A percentile compares a stretch with the other conserved stretches of the same genome.
These are phyloP conservation scores for Psittacula derbiana DNA, from an alignment of 2,797 vertebrate species.

Conservation along the genomic window DNA sequence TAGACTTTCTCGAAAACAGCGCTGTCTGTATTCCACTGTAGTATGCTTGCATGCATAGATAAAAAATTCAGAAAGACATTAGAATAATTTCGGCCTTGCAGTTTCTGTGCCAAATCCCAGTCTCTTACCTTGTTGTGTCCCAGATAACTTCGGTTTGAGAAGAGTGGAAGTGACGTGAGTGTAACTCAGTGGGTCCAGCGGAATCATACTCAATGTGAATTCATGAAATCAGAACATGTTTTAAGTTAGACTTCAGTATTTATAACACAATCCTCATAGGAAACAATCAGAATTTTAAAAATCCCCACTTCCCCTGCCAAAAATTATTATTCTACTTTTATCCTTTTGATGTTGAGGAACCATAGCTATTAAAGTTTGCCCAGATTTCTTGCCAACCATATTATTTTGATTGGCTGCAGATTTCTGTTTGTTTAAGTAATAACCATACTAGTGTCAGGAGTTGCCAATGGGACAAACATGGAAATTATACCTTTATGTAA, in stretches of 20 bases:
- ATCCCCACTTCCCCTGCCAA: conserved; percentile 44
- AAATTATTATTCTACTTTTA: conserved; percentile 71
- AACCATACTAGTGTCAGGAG: conserved; percentile 48
- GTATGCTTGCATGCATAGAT: neutral
- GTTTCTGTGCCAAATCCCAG: neutral
- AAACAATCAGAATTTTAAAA: conserved; percentile 66
- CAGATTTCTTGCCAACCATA: conserved; percentile 62
- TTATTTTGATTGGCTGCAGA: conserved; percentile 70
- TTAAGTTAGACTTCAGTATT: conserved; percentile 59
- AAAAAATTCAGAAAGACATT: neutral
- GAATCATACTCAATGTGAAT: neutral
- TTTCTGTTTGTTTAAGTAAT: conserved; percentile 70
- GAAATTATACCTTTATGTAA: conserved; percentile 61
- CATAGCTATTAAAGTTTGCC: conserved; percentile 68
- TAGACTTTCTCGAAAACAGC: neutral
- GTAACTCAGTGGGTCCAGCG: conserved; percentile 4
- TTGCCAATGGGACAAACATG: conserved; percentile 62
- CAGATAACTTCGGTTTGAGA: neutral
- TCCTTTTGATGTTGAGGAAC: conserved; percentile 68
- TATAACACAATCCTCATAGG: conserved; percentile 49
- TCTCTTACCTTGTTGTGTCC: conserved; percentile 1
- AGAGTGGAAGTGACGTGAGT: neutral
- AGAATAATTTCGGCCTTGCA: neutral
- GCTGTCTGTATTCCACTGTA: neutral
- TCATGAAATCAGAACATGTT: conserved; percentile 36